phyloP scores from a whole-genome alignment of 2,888 invertebrate species.

The Trachelus iudaicus region DNA sequence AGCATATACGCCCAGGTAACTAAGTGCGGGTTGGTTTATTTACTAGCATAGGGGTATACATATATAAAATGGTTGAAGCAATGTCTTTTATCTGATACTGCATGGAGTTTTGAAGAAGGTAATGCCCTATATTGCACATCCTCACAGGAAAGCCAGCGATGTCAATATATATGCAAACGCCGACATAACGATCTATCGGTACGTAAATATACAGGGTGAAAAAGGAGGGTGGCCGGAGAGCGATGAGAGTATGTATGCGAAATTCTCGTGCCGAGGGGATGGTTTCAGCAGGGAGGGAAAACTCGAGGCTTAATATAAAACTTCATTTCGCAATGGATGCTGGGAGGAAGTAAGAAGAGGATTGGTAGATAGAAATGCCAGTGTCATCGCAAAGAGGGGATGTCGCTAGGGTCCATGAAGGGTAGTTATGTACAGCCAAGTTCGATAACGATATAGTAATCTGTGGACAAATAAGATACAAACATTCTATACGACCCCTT shows the following conservation, averaged over 20 bases:
- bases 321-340: constrained; percentile 64
- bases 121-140: not conserved
- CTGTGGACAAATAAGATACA: not conserved
- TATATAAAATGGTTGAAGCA: not conserved
- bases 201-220: constrained; percentile 59
- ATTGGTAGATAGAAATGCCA: constrained; percentile 50
- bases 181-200: constrained; percentile 65
- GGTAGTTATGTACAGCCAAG: not conserved
- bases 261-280: constrained; percentile 10
- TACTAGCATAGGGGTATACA: not conserved
- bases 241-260: constrained; percentile 12
- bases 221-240: constrained; percentile 23
- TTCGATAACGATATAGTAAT: not conserved
- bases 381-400: constrained; percentile 27
- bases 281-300: constrained; percentile 34
- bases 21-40: no score
- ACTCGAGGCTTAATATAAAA: constrained; percentile 64
- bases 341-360: constrained; percentile 45
- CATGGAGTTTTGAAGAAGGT: not conserved
- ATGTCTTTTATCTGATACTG: not conserved
- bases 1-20: not conserved
- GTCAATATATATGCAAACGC: constrained; percentile 65
- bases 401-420: not conserved
- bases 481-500: not conserved
- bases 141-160: constrained; percentile 37